These are phyloP conservation scores for Neogale vison DNA, from an alignment of 2,113 vertebrate species.

Conservation along the genomic window DNA sequence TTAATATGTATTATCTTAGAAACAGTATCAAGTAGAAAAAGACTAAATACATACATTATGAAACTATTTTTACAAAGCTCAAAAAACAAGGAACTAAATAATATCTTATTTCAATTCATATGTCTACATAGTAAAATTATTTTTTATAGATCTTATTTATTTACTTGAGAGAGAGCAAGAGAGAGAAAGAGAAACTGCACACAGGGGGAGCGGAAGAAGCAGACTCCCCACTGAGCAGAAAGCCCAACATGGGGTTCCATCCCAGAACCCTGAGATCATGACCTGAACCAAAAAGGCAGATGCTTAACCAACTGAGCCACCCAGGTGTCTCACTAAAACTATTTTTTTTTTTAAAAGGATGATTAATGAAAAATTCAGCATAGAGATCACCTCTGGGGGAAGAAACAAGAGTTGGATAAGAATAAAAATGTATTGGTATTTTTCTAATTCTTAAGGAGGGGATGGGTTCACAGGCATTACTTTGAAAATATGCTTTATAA, in stretches of 20 bases:
- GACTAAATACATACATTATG: background rate
- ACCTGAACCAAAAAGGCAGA: background rate
- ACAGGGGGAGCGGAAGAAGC: background rate
- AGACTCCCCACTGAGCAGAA: background rate
- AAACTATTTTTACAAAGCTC: slow-evolving; percentile 20
- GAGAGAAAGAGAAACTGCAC: background rate
- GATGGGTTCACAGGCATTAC: background rate
- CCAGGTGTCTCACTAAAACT: background rate
- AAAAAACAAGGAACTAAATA: background rate
- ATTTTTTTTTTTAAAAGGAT: background rate
- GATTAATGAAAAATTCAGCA: background rate
- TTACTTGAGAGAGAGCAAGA: background rate
- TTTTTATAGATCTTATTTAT: background rate
- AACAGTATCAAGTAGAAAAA: background rate
- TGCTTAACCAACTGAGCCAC: background rate
- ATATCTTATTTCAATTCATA: background rate
- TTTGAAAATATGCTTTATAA: background rate
- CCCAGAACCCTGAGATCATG: background rate
- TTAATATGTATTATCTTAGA: background rate
- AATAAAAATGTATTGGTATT: background rate
- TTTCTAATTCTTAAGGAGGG: slow-evolving; percentile 4
- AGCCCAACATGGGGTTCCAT: background rate
- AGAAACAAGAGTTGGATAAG: background rate
- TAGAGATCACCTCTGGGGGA: background rate
- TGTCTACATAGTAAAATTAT: background rate